Percentiles rank a stretch among this genome's conserved stretches.
phyloP scores from a whole-genome alignment of 53 echinoderm and acorn worm genomes.

The Mesocentrotus franciscanus region DNA sequence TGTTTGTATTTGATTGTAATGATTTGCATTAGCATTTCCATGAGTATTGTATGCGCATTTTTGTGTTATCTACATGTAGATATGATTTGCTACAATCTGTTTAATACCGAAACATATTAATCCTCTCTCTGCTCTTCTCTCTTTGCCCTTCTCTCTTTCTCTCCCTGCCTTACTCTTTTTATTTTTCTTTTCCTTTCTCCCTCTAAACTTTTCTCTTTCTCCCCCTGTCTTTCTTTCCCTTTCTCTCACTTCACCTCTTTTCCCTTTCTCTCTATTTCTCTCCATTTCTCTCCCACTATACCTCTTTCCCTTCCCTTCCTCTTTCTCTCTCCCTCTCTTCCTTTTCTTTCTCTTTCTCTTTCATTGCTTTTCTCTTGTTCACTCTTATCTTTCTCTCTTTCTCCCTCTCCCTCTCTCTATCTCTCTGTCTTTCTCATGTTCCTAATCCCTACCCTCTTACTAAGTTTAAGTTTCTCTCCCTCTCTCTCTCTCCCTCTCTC shows the following conservation, averaged over 20 bases:
- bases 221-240: not conserved
- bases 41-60: too few species aligned
- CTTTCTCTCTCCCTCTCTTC: not conserved
- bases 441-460: not conserved
- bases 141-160: not conserved
- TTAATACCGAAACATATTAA: too few species aligned
- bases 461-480: too few species aligned
- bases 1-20: too few species aligned
- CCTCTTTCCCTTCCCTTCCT: not conserved
- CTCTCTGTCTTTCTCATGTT: not conserved
- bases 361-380: not conserved
- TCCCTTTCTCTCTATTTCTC: not conserved
- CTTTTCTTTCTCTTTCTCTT: not conserved
- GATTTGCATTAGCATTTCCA: too few species aligned
- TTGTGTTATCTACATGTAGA: too few species aligned
- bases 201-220: not conserved
- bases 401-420: too few species aligned
- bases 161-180: not conserved
- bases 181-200: not conserved
- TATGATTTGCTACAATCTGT: not conserved
- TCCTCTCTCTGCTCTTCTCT: not conserved
- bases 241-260: not conserved
- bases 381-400: not conserved
- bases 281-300: not conserved
- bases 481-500: not conserved